A percentile compares a stretch with the other conserved stretches of the same genome.
Conservation (phyloP, 2,888 invertebrate genomes). For the Ophion costatus region DNA sequence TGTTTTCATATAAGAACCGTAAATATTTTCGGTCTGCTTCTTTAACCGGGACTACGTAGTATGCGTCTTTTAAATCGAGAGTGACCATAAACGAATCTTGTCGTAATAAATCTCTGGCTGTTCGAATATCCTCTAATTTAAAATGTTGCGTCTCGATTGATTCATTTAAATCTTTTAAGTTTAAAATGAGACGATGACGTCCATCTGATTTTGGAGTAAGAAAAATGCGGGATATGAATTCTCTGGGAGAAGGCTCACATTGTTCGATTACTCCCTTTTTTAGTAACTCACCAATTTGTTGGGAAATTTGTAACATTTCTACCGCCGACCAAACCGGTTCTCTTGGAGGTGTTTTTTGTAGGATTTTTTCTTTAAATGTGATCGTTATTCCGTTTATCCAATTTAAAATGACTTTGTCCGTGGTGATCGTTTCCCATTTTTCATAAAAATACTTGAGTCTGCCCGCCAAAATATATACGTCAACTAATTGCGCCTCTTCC, state of each 20-base stretch:
- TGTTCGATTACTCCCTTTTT: too few relatives aligned
- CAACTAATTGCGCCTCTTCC: not conserved
- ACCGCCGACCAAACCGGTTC: not conserved
- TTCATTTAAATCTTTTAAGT: conserved; percentile 34
- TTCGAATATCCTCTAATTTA: conserved; percentile 51
- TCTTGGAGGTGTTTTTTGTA: not conserved
- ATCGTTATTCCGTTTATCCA: conserved; percentile 41
- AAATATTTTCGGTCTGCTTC: conserved; percentile 25
- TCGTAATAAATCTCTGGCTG: conserved; percentile 37
- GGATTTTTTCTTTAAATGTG: not conserved
- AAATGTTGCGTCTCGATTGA: conserved; percentile 50
- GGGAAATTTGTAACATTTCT: not conserved
- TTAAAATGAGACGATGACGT: conserved; percentile 29
- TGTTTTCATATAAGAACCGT: conserved; percentile 20
- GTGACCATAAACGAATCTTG: conserved; percentile 9
- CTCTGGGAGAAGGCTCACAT: too few relatives aligned
- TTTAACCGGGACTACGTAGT: conserved; percentile 25
- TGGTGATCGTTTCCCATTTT: conserved; percentile 36
- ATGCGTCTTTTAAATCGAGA: conserved; percentile 42
- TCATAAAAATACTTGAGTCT: conserved; percentile 4
- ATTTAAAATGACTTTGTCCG: conserved; percentile 27
- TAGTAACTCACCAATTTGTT: not conserved
- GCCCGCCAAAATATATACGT: conserved; percentile 48
- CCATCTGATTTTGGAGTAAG: conserved; percentile 26
- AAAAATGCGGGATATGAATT: too few relatives aligned